Evolutionary conservation across 2,113 vertebrate species (phyloP).

Genomic region (Aramus guarauna): DNA sequence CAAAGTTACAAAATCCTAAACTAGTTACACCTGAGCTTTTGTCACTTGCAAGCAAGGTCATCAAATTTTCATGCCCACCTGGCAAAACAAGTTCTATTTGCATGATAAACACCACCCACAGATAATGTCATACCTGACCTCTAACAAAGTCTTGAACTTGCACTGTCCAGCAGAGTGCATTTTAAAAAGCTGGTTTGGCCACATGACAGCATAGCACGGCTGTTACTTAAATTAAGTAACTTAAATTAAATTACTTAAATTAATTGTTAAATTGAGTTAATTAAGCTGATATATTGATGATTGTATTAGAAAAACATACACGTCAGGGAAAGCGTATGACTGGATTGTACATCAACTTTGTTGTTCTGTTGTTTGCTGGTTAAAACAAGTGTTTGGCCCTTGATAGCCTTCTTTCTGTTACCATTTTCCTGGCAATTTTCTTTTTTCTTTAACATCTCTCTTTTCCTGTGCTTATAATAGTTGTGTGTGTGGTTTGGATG

Average conservation of each 20-base stretch:
- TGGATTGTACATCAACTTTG: neutral
- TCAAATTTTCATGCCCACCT: neutral
- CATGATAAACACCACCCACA: neutral
- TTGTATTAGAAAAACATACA: neutral
- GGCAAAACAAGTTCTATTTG: neutral
- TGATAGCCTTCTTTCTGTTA: neutral
- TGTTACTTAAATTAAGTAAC: neutral
- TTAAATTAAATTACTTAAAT: too few species aligned
- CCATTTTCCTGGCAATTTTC: neutral
- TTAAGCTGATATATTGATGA: neutral
- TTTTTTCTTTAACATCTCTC: neutral
- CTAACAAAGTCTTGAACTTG: neutral
- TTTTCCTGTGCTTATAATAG: neutral
- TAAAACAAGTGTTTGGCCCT: neutral
- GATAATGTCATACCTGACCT: neutral
- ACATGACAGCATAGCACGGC: neutral
- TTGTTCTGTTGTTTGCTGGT: neutral
- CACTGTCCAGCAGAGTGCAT: neutral
- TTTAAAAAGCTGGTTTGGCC: neutral
- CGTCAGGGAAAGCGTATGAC: neutral
- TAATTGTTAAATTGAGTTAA: too few species aligned
- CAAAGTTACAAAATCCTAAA: neutral
- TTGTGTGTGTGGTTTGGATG: neutral
- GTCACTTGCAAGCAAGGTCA: neutral
- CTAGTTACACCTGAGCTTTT: neutral